Evolutionary conservation across 92 coral and sea anemone species (phyloP).

Genomic region (Palythoa caribaeorum): DNA sequence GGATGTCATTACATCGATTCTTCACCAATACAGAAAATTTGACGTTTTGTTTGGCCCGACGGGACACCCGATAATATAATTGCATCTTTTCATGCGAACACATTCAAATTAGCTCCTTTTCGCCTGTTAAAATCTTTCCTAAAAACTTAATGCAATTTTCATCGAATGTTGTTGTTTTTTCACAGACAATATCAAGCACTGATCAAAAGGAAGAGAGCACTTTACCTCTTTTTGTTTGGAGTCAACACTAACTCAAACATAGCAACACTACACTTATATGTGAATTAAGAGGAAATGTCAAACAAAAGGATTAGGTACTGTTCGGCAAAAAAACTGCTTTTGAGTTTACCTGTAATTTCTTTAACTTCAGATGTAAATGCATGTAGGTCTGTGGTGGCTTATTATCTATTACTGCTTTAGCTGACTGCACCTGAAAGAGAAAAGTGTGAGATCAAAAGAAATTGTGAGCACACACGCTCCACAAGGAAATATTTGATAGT

Average conservation of each 20-base stretch:
- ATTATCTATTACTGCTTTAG: slow-evolving; percentile 94
- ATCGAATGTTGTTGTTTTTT: not conserved
- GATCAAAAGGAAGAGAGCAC: slow-evolving; percentile 19
- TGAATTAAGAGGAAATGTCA: not conserved
- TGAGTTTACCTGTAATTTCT: slow-evolving; percentile 93
- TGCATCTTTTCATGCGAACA: not conserved
- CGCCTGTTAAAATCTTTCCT: not conserved
- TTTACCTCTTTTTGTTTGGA: slow-evolving; percentile 22
- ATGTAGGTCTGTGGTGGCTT: slow-evolving; percentile 97
- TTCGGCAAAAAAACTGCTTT: not conserved
- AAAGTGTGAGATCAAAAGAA: slow-evolving; percentile 8
- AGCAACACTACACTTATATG: slow-evolving; percentile 30
- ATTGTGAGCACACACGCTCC: not conserved
- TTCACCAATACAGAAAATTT: not conserved
- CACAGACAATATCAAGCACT: not conserved
- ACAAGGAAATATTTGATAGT: not conserved
- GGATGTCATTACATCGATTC: not conserved
- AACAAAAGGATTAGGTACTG: slow-evolving; percentile 27
- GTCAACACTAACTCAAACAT: slow-evolving; percentile 37
- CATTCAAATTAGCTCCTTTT: not conserved
- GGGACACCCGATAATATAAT: not conserved
- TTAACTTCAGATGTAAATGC: slow-evolving; percentile 96
- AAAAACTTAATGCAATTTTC: not conserved
- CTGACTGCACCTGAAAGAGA: slow-evolving; percentile 82
- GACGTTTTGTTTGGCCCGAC: not conserved